These are phyloP conservation scores for Uropetala carovei DNA, from an alignment of 2,888 invertebrate species.

Conservation along the genomic window DNA sequence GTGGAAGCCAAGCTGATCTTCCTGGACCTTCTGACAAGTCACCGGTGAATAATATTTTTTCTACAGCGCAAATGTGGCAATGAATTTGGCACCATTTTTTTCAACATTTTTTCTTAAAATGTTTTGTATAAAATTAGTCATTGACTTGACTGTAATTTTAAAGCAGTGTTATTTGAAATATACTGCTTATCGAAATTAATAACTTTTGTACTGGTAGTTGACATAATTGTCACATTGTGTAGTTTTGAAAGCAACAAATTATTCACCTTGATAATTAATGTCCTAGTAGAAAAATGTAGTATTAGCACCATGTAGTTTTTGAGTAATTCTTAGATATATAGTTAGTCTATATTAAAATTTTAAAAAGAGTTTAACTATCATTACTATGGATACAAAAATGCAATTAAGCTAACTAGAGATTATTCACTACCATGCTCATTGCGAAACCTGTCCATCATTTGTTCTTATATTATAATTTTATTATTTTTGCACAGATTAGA, in stretches of 20 bases:
- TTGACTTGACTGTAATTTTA: conserved; percentile 34
- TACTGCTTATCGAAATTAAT: conserved; percentile 25
- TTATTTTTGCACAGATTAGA: too few species aligned
- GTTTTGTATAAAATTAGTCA: background rate
- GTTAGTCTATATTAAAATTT: too few species aligned
- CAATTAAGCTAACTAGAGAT: too few species aligned
- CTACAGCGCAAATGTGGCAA: conserved; percentile 50
- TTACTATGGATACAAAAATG: too few species aligned
- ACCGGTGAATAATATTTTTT: conserved; percentile 58
- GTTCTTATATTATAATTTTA: too few species aligned
- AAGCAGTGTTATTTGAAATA: conserved; percentile 7
- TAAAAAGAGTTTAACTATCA: too few species aligned
- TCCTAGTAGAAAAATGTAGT: too few species aligned
- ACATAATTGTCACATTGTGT: conserved; percentile 46
- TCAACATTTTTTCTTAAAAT: conserved; percentile 38
- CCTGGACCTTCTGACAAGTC: conserved; percentile 56
- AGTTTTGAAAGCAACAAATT: conserved; percentile 47
- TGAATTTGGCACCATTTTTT: conserved; percentile 40
- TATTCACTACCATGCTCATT: too few species aligned
- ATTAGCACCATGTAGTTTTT: too few species aligned
- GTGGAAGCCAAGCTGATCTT: conserved; percentile 60
- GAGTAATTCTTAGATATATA: too few species aligned
- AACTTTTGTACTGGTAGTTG: background rate
- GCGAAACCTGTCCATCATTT: too few species aligned
- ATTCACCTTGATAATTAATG: conserved; percentile 53